Percentiles rank a stretch among this genome's conserved stretches.
phyloP scores from a whole-genome alignment of 2,888 invertebrate genomes.

The Caradrina clavipalpis region DNA sequence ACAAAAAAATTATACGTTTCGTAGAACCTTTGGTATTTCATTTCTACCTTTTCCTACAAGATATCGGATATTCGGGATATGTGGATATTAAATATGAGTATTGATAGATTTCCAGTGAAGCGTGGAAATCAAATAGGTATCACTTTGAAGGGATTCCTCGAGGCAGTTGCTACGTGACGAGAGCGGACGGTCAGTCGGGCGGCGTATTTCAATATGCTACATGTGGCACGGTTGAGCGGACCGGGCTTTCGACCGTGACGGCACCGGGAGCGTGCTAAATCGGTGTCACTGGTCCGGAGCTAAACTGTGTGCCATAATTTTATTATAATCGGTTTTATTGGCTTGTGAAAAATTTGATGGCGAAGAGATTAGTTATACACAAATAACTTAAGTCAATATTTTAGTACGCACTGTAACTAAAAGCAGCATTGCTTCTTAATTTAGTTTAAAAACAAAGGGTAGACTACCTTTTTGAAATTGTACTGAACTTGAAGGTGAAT shows the following conservation, averaged over 20 bases:
- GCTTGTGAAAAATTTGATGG: conserved; percentile 14
- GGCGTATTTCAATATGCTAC: conserved; percentile 87
- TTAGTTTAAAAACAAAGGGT: conserved; percentile 1
- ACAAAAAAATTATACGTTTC: conserved; percentile 40
- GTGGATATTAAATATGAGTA: conserved; percentile 76
- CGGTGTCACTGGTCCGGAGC: conserved; percentile 73
- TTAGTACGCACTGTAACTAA: not conserved
- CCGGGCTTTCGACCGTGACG: conserved; percentile 78
- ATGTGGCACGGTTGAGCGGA: conserved; percentile 77
- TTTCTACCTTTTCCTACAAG: conserved; percentile 53
- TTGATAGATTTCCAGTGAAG: conserved; percentile 79
- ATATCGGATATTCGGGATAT: conserved; percentile 63
- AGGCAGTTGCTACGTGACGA: conserved; percentile 81
- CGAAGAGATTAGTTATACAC: conserved; percentile 2
- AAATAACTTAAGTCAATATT: conserved; percentile 5
- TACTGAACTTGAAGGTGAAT: not conserved
- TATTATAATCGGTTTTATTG: conserved; percentile 32
- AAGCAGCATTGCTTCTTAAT: not conserved
- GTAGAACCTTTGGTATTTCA: conserved; percentile 43
- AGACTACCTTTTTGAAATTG: not conserved
- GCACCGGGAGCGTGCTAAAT: conserved; percentile 77
- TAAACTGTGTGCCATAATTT: conserved; percentile 55
- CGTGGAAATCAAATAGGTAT: conserved; percentile 82
- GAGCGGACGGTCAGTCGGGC: conserved; percentile 81
- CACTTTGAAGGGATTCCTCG: conserved; percentile 81